Evolutionary conservation across 2,113 vertebrate species (phyloP).

Genomic region (Sebastes schlegelii): DNA sequence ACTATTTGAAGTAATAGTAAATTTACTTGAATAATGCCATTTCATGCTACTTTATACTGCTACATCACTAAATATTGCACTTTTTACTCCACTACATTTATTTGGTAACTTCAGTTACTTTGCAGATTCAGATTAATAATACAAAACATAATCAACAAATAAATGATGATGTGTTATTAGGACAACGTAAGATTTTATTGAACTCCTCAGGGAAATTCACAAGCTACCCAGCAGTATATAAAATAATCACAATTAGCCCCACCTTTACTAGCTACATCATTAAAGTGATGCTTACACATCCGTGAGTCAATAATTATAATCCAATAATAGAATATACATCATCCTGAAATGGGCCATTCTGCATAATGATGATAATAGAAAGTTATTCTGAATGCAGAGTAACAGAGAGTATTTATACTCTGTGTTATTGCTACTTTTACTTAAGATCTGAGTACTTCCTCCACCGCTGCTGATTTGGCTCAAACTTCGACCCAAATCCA

Average conservation of each 20-base stretch:
- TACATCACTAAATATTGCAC: not conserved
- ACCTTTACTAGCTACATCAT: not conserved
- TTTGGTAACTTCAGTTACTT: not conserved
- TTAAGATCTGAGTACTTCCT: not conserved
- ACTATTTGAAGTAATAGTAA: not conserved
- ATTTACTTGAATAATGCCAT: not conserved
- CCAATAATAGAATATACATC: not conserved
- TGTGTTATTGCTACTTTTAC: not conserved
- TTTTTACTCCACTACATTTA: not conserved
- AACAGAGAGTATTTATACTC: not conserved
- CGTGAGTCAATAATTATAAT: not conserved
- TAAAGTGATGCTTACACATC: not conserved
- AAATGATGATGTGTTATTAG: not conserved
- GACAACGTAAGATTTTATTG: not conserved
- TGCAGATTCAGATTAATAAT: not conserved
- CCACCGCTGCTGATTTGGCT: not conserved
- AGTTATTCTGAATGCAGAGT: not conserved
- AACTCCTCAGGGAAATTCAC: not conserved
- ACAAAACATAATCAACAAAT: not conserved
- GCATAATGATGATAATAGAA: too few relatives aligned
- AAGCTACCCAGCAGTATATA: not conserved
- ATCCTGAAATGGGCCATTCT: not conserved
- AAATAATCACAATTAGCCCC: not conserved
- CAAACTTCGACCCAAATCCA: not conserved
- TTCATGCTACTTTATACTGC: not conserved